phyloP scores from a whole-genome alignment of 2,113 vertebrate species.

The Bettongia penicillata region DNA sequence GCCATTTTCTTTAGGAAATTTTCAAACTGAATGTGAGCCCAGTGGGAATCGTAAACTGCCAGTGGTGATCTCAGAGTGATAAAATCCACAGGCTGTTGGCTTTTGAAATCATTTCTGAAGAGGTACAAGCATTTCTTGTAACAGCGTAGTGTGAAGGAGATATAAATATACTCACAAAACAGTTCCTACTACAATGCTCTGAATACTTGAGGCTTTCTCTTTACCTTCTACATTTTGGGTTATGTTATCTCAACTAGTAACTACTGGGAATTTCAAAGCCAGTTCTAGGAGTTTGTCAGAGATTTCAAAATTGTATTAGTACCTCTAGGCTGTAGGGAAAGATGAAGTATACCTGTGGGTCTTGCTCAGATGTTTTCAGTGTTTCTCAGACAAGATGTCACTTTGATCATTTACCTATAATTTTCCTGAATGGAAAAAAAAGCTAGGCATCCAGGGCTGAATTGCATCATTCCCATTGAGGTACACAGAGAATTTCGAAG shows the following conservation, averaged over 20 bases:
- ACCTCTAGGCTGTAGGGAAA: slow-evolving; percentile 8
- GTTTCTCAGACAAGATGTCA: background rate
- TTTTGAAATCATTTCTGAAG: slow-evolving; percentile 74
- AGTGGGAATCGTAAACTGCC: slow-evolving; percentile 52
- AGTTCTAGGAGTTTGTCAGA: slow-evolving; percentile 19
- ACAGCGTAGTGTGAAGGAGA: slow-evolving; percentile 31
- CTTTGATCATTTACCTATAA: slow-evolving; percentile 38
- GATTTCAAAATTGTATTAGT: slow-evolving; percentile 24
- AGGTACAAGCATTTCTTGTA: slow-evolving; percentile 46
- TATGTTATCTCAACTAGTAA: slow-evolving; percentile 31
- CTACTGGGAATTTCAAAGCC: slow-evolving; percentile 20
- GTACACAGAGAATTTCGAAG: slow-evolving; percentile 69
- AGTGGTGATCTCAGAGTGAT: slow-evolving; percentile 52
- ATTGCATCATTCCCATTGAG: slow-evolving; percentile 19
- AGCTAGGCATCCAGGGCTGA: background rate
- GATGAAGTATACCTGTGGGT: background rate
- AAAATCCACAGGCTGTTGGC: slow-evolving; percentile 62
- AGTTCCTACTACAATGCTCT: slow-evolving; percentile 38
- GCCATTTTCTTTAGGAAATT: slow-evolving; percentile 53
- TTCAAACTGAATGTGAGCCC: slow-evolving; percentile 8
- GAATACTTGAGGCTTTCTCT: slow-evolving; percentile 15
- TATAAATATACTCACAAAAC: slow-evolving; percentile 13
- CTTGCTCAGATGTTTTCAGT: slow-evolving; percentile 12
- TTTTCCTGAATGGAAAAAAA: slow-evolving; percentile 26
- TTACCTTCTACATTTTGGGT: background rate